Percentiles rank a stretch among this genome's conserved stretches.
Conservation (phyloP, 2,113 vertebrate species). For the Phylloscopus whistleri region DNA sequence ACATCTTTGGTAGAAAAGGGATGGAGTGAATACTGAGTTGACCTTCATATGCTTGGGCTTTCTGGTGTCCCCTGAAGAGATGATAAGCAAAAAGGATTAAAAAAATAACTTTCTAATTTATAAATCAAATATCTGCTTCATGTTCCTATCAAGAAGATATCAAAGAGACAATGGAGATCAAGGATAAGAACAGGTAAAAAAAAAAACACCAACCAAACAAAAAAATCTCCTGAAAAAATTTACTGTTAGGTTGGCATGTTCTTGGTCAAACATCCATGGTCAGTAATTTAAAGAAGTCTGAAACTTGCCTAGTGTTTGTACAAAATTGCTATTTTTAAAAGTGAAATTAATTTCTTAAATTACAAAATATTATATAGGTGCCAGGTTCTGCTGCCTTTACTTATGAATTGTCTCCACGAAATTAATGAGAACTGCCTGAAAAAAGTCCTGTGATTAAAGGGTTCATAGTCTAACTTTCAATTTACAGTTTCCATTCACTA, state of each 20-base stretch:
- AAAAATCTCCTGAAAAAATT: background rate
- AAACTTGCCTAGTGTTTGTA: background rate
- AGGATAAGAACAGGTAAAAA: slow-evolving; percentile 70
- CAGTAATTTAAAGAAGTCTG: background rate
- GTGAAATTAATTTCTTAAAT: background rate
- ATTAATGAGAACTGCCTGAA: background rate
- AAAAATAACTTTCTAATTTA: background rate
- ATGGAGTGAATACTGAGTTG: background rate
- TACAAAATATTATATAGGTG: background rate
- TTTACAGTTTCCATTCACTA: background rate
- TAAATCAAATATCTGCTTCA: slow-evolving; percentile 30
- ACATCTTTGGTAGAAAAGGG: background rate
- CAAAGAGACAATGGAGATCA: slow-evolving; percentile 57
- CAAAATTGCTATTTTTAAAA: background rate
- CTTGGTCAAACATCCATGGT: background rate
- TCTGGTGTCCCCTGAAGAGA: background rate
- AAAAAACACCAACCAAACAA: background rate
- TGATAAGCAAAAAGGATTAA: background rate
- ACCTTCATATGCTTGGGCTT: background rate
- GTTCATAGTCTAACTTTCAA: background rate
- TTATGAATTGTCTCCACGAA: background rate
- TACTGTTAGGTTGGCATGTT: background rate
- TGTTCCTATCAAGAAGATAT: slow-evolving; percentile 29
- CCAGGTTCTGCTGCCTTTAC: background rate
- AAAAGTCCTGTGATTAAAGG: background rate